These are phyloP conservation scores for Cheiracanthium punctorium DNA, from an alignment of 2,888 invertebrate species.

Conservation along the genomic window DNA sequence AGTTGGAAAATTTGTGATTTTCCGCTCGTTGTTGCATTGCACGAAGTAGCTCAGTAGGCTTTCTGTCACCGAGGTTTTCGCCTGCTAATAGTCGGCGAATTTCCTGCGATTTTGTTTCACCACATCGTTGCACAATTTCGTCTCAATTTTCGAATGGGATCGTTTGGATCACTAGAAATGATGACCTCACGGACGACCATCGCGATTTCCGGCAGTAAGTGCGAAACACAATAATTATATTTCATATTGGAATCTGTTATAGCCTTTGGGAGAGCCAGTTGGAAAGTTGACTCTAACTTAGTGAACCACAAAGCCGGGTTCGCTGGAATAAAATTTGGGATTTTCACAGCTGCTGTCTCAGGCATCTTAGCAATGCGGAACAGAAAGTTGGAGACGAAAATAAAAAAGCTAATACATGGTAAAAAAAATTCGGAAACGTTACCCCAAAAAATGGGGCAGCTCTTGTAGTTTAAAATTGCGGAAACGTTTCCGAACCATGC, in stretches of 20 bases:
- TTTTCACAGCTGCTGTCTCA: background rate
- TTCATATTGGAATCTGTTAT: conserved; percentile 22
- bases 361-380: background rate
- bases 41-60: background rate
- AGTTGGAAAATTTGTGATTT: background rate
- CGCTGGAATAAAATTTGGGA: background rate
- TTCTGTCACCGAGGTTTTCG: background rate
- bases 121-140: no score
- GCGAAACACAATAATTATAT: conserved; percentile 11
- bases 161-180: background rate
- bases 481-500: no score
- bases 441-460: no score
- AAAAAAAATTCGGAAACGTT: no score
- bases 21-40: background rate
- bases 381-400: no score
- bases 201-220: background rate
- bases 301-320: conserved; percentile 25
- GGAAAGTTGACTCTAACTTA: background rate
- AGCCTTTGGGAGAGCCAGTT: conserved; percentile 13
- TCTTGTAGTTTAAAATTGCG: no score
- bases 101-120: background rate
- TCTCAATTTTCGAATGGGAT: no score
- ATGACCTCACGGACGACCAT: conserved; percentile 12
- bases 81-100: background rate
- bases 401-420: no score